Evolutionary conservation across 2,888 invertebrate genomes (phyloP), one percentile per base, ranked within the genome.

Genomic region (Agrochola litura): DNA sequence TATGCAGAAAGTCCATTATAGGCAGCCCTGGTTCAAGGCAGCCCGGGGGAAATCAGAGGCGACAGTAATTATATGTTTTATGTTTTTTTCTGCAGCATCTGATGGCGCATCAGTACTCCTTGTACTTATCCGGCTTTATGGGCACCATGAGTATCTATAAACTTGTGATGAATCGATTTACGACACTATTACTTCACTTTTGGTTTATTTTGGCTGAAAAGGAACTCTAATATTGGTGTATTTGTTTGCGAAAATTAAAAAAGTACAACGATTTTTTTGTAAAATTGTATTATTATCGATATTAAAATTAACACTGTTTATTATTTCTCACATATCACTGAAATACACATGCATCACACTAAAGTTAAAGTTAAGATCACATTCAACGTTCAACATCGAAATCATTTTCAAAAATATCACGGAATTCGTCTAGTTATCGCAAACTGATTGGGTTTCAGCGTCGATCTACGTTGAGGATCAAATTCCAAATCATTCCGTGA

Each of bases 1-100:
- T 88, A 84, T 84, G 84, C 82, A 88, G 76, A 81, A 82, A 86
- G 77, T 76, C 89, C 86, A 91, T 89, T 91, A 89, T 86, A 83
- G 88, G 82, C 79, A 76, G 80, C 77, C 70, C 78, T 79, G 86
- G 81, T 77, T 76, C 88, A 85, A 78, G 88, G 80, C 78, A 81
- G 76, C 92, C 89, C 92, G 22, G 46, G 95, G 96, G 96, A 96
- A 96, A 96, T 96, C 94, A 95, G 88, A 85, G 89, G 88, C 90
- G 90, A 88, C 90, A 92, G 92, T 95, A 94, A 95, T 95, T 95
- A 94, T 92, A 88, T 91, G 90, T 91, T 94, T 92, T 91, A 91
- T 92, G 76, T 92, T 91, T 90, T 49, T 90, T 91, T 87, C 85
- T 83, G 81, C 84, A 84, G 80, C 80, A 79, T 89, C 87, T 89